Evolutionary conservation across 2,888 invertebrate genomes (phyloP).

Genomic region (Drosophila kambysellisi): DNA sequence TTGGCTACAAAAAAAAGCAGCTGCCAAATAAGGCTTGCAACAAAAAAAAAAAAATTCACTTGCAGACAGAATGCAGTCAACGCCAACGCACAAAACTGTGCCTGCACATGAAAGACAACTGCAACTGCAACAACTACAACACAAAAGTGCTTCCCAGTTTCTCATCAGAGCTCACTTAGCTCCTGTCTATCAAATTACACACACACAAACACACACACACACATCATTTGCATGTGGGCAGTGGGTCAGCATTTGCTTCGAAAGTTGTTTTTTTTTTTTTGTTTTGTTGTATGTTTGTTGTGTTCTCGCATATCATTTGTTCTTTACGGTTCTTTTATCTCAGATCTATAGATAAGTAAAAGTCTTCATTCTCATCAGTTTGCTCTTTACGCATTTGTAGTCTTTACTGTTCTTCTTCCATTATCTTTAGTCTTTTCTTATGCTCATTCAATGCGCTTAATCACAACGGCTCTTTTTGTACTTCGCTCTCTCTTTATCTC

Average conservation of each 20-base stretch:
- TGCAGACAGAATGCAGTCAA: conserved; percentile 65
- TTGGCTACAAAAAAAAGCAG: conserved; percentile 43
- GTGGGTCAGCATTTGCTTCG: conserved; percentile 66
- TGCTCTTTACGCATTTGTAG: conserved; percentile 31
- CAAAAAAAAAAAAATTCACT: conserved; percentile 16
- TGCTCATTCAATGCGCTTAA: conserved; percentile 32
- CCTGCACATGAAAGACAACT: conserved; percentile 46
- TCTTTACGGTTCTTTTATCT: conserved; percentile 27
- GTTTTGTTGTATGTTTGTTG: conserved; percentile 12
- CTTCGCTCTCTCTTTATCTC: background rate
- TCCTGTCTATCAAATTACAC: conserved; percentile 47
- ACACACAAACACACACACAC: conserved; percentile 19
- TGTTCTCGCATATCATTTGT: conserved; percentile 37
- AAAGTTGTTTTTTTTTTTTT: conserved; percentile 44
- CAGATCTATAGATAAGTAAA: conserved; percentile 14
- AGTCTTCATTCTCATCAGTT: conserved; percentile 29
- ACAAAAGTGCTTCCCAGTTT: conserved; percentile 46
- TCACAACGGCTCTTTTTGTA: conserved; percentile 7
- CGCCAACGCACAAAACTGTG: conserved; percentile 70
- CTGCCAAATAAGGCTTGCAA: conserved; percentile 61
- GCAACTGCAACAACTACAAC: conserved; percentile 23
- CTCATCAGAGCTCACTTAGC: conserved; percentile 14
- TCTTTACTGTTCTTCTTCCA: conserved; percentile 26
- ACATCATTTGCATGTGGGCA: conserved; percentile 73
- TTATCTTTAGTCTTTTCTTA: conserved; percentile 35